Base-by-base conservation (phyloP, 2,888 invertebrate genomes). In the Endotricha flammealis region DNA sequence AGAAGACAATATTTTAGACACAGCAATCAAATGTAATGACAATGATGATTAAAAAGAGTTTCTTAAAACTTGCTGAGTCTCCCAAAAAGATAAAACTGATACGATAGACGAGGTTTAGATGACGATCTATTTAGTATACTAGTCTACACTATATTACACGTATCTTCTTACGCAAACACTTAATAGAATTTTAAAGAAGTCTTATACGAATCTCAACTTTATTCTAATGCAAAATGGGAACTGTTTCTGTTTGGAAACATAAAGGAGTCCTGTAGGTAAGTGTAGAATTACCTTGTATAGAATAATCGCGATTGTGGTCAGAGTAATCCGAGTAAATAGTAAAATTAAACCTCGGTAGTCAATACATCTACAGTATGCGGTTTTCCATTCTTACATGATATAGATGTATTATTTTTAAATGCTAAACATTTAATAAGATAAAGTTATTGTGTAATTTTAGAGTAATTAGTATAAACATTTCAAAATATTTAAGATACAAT, bases 261-360 rank as follows among this genome's bases (percentile, higher is more conserved):
- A 42, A 56, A 34, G 48, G 44, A 44, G 49, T 43, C 51, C 44
- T 36, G 48, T 48, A 46, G 53, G 51, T 49, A 46, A 54, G 51
- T 49, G 50, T 70, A 57, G 57, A 65, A 56, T 67, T 65, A 66
- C 62, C 43, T 57, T 9, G 52, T 46, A 51, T 52, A 57, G 53
- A 57, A 55, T 49, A 53, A 57, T 62, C 54, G 58, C 49, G 48
- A 59, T 62, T 71, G 70, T 53, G 72, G 69, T 74, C 67, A 23
- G 34, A 54, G 71, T 71, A 74, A 71, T 61, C 52, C 36, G 63
- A 71, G 69, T 66, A 61, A 67, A 64, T 59, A 51, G 57, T 65
- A 64, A 69, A 69, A 65, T 65, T 64, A 65, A 63, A 64, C 64
- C 64, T 49, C 42, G 53, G 57, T 59, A 57, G 51, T 43, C 45